Conservation (phyloP, 2,888 invertebrate species). For the Metopia argyrocephala region DNA sequence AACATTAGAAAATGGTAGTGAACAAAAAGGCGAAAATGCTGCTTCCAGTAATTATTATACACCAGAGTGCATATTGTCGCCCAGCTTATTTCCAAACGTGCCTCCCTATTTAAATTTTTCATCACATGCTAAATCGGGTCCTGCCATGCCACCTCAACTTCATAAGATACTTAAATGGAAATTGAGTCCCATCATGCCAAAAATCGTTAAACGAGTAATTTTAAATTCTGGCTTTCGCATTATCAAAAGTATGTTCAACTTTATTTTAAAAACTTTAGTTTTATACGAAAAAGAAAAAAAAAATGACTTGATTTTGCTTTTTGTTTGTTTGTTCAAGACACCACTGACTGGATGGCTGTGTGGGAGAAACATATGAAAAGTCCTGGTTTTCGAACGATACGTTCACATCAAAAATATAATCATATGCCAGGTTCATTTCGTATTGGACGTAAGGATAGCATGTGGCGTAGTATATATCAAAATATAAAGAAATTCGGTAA, state of each 20-base stretch:
- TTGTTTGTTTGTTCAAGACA: slow-evolving; percentile 80
- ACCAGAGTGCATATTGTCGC: slow-evolving; percentile 77
- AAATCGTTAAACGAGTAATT: slow-evolving; percentile 93
- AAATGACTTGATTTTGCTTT: too few species aligned
- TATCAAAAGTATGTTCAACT: slow-evolving; percentile 84
- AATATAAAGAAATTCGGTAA: slow-evolving; percentile 80
- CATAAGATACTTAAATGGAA: slow-evolving; percentile 95
- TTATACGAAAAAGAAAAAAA: too few species aligned
- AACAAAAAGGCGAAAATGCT: slow-evolving; percentile 56
- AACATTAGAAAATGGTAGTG: slow-evolving; percentile 61
- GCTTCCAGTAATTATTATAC: slow-evolving; percentile 69
- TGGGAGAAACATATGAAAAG: slow-evolving; percentile 99
- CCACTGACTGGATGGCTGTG: slow-evolving; percentile 94
- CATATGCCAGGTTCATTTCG: slow-evolving; percentile 99
- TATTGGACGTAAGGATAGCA: slow-evolving; percentile 95
- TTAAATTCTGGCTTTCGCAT: slow-evolving; percentile 91
- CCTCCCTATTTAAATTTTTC: slow-evolving; percentile 90
- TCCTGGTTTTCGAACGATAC: slow-evolving; percentile 88
- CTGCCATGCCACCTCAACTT: slow-evolving; percentile 84
- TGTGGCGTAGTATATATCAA: slow-evolving; percentile 91
- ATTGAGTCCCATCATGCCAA: slow-evolving; percentile 95
- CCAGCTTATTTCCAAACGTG: slow-evolving; percentile 85
- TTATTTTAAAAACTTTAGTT: background rate
- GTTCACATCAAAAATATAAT: slow-evolving; percentile 96
- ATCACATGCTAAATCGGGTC: slow-evolving; percentile 82